Base-by-base conservation (phyloP, 2,113 vertebrate genomes). In the Aptenodytes forsteri region DNA sequence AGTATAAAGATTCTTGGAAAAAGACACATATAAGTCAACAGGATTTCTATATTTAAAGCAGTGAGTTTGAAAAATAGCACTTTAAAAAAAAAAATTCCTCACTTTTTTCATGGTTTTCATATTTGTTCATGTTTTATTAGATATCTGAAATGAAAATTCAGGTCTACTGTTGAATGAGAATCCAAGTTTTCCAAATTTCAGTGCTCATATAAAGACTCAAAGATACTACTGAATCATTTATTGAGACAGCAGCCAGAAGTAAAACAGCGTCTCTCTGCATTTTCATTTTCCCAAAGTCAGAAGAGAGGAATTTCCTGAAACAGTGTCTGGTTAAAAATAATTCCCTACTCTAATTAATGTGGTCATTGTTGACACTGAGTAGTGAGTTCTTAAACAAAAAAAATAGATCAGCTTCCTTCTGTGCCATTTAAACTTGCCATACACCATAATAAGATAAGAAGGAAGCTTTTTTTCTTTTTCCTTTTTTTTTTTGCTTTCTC, bases 241-340 rank as follows among this genome's bases (percentile, higher is more conserved):
- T 10, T 64, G 23, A 22, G 25, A 70, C 7, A 70, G 14, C 17
- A 82, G 38, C 10, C 18, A 44, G 56, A 94, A 52, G 3, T 50
- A 55, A 79, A 69, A 83, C 20, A 0, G 0, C 47, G 2, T 52
- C 11, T 76, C 6, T 75, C 27, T 83, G 22, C 0, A 1, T 80
- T 92, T 92, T 55, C 8, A 19, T 84, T 86, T 78, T 13, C 64
- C 11, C 16, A 62, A 34, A 54, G 11, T 55, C n/a, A 84, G 52
- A 75, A 62, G 14, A 71, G 16, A 62, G 15, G 19, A 83, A 79
- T 4, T 20, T 83, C 36, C 17, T 78, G 42, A 78, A 76, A 30
- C 6, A 44, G 38, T 13, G 13, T 36, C 15, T 62, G 7, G 7
- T 55, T 75, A 82, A 56, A 85, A 81, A 22, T 38, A 36, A 36